These are phyloP conservation scores for Chrysolina haemoptera DNA, from an alignment of 2,888 invertebrate genomes.

Conservation along the genomic window DNA sequence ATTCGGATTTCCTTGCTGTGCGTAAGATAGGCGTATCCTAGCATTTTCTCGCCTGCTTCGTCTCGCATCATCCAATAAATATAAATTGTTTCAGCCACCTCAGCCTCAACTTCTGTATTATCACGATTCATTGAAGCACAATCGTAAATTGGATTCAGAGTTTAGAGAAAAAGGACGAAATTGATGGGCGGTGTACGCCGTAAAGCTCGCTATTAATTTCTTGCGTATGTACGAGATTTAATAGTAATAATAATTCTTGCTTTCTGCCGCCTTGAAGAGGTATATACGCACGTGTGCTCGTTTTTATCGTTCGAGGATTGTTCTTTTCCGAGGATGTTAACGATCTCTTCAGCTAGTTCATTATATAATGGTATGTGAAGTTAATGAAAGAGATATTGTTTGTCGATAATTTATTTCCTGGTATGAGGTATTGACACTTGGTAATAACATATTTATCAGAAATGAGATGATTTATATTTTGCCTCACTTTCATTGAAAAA, in stretches of 20 bases:
- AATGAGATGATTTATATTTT: too few species aligned
- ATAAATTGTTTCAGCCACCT: slow-evolving; percentile 11
- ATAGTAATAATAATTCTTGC: slow-evolving; percentile 14
- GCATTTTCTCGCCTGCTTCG: slow-evolving; percentile 8
- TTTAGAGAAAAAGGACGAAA: slow-evolving; percentile 6
- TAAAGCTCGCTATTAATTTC: slow-evolving; percentile 20
- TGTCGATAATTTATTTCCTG: too few species aligned
- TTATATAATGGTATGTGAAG: neutral
- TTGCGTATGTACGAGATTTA: slow-evolving; percentile 11
- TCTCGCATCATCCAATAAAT: slow-evolving; percentile 8
- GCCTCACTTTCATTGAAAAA: too few species aligned
- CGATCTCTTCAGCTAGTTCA: neutral
- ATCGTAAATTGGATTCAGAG: slow-evolving; percentile 20
- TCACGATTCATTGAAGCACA: slow-evolving; percentile 14
- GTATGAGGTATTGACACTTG: too few species aligned
- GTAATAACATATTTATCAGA: too few species aligned
- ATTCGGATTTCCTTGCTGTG: neutral
- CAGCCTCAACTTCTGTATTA: slow-evolving; percentile 2
- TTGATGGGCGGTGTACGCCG: slow-evolving; percentile 14
- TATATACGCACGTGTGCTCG: neutral
- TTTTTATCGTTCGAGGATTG: neutral
- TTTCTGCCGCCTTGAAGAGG: slow-evolving; percentile 1
- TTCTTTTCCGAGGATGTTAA: neutral
- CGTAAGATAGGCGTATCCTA: neutral
- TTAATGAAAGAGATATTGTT: slow-evolving; percentile 9